These are phyloP conservation scores for Drosophila mimetica DNA, from an alignment of 2,888 invertebrate genomes.

Conservation along the genomic window DNA sequence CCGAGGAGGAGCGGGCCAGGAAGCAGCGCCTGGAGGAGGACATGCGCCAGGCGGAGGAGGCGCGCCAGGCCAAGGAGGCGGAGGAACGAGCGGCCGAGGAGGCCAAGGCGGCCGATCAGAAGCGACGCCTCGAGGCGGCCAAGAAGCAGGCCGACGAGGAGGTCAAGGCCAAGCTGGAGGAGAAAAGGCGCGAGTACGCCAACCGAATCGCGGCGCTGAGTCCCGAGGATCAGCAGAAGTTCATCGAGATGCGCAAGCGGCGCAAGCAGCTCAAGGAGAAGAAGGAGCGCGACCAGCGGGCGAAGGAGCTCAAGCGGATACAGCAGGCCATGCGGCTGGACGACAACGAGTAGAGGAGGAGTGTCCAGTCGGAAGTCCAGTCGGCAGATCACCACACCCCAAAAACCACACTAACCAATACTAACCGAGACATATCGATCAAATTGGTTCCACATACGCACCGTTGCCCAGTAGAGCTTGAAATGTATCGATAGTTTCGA, in stretches of 20 bases:
- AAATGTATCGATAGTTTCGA: no score
- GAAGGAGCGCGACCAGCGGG: constrained; percentile 66
- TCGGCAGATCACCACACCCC: constrained; percentile 7
- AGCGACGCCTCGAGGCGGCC: constrained; percentile 58
- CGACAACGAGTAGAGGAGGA: constrained; percentile 57
- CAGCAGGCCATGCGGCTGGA: constrained; percentile 65
- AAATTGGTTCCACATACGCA: constrained; percentile 40
- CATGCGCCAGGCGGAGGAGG: constrained; percentile 68
- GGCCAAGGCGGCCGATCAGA: constrained; percentile 58
- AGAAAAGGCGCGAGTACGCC: constrained; percentile 71
- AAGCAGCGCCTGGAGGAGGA: constrained; percentile 67
- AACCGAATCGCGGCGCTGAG: constrained; percentile 75
- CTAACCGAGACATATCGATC: constrained; percentile 47
- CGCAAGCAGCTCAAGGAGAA: constrained; percentile 75
- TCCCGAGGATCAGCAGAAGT: constrained; percentile 80
- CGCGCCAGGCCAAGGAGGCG: constrained; percentile 68
- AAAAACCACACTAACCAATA: constrained; percentile 33
- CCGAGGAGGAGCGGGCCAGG: constrained; percentile 68
- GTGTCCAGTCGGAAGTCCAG: background rate
- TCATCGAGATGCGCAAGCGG: constrained; percentile 78
- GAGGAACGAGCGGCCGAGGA: constrained; percentile 62
- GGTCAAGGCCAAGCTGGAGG: constrained; percentile 55
- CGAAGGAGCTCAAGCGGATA: constrained; percentile 67
- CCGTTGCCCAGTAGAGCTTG: constrained; percentile 35
- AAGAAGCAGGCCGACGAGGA: constrained; percentile 66